Evolutionary conservation across 2,797 vertebrate species (phyloP).

Genomic region (Lates japonicus): DNA sequence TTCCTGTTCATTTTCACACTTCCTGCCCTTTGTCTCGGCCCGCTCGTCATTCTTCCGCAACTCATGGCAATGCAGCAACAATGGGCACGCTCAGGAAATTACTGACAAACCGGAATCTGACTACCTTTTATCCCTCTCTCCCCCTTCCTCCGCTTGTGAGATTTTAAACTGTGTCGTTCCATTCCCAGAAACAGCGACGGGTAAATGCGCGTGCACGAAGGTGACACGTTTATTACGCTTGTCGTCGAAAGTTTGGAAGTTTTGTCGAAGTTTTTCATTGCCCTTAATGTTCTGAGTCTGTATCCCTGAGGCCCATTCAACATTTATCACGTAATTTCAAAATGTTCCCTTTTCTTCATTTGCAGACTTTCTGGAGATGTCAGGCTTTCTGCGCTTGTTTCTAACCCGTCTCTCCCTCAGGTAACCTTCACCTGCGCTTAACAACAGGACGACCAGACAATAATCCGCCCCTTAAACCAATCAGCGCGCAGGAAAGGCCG

Average conservation of each 20-base stretch:
- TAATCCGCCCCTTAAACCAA: slow-evolving; percentile 64
- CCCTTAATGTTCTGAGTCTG: slow-evolving; percentile 32
- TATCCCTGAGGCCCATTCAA: slow-evolving; percentile 53
- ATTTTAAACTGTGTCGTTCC: not conserved
- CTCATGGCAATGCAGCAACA: slow-evolving; percentile 30
- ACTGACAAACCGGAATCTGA: slow-evolving; percentile 57
- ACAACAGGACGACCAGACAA: slow-evolving; percentile 35
- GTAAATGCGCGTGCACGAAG: slow-evolving; percentile 5
- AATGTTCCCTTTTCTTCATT: slow-evolving; percentile 30
- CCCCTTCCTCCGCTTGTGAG: not conserved
- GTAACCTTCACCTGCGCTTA: slow-evolving; percentile 36
- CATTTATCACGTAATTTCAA: slow-evolving; percentile 66
- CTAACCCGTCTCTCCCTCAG: not conserved
- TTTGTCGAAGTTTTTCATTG: slow-evolving; percentile 10
- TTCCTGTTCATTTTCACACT: slow-evolving; percentile 50
- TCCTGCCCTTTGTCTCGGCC: slow-evolving; percentile 64
- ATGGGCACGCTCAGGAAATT: slow-evolving; percentile 43
- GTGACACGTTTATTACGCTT: slow-evolving; percentile 15
- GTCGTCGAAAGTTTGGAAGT: slow-evolving; percentile 27
- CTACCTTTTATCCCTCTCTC: too few species aligned
- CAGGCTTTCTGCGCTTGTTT: not conserved
- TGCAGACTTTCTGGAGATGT: slow-evolving; percentile 15
- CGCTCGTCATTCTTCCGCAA: slow-evolving; percentile 21
- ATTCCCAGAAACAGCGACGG: slow-evolving; percentile 43
- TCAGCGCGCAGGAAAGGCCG: slow-evolving; percentile 53